Evolutionary conservation across 2,113 vertebrate species (phyloP).

Genomic region (western clawed frog (Xenopus tropicalis)): DNA sequence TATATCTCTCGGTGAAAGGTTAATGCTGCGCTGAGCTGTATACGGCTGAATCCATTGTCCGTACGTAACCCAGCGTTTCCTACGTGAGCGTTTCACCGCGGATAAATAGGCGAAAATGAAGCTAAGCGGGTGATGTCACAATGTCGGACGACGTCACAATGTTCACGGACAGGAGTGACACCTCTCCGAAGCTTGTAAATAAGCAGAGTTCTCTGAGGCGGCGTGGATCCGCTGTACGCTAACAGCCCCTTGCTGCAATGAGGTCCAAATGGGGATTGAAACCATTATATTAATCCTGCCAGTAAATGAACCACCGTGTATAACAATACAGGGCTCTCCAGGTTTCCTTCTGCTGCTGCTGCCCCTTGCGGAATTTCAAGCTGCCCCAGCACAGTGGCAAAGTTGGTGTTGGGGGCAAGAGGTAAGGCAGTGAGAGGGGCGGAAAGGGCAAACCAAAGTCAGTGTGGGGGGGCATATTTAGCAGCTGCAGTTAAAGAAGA

Average conservation of each 20-base stretch:
- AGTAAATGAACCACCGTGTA: background rate
- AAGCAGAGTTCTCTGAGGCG: background rate
- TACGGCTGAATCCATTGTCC: background rate
- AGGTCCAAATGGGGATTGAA: background rate
- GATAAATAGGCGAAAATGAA: background rate
- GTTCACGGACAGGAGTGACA: background rate
- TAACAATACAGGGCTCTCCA: constrained; percentile 12
- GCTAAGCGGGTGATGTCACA: background rate
- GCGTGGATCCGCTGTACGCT: background rate
- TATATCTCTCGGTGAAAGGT: background rate
- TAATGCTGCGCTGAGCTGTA: background rate
- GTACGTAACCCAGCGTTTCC: background rate
- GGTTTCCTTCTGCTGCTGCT: constrained; percentile 2
- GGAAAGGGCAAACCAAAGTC: background rate
- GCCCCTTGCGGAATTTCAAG: constrained; percentile 6
- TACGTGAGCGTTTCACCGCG: background rate
- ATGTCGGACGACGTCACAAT: background rate
- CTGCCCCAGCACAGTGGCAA: background rate
- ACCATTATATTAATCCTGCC: background rate
- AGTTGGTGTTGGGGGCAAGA: background rate
- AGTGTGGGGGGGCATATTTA: constrained; percentile 7
- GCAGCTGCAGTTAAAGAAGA: constrained; percentile 29
- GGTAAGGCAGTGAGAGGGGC: constrained; percentile 15
- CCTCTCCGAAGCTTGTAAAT: background rate
- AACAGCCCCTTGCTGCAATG: background rate